Percentiles rank a stretch among this genome's conserved stretches.
phyloP scores from a whole-genome alignment of 1,140 invertebrate genomes.

The Hypothenemus hampei region DNA sequence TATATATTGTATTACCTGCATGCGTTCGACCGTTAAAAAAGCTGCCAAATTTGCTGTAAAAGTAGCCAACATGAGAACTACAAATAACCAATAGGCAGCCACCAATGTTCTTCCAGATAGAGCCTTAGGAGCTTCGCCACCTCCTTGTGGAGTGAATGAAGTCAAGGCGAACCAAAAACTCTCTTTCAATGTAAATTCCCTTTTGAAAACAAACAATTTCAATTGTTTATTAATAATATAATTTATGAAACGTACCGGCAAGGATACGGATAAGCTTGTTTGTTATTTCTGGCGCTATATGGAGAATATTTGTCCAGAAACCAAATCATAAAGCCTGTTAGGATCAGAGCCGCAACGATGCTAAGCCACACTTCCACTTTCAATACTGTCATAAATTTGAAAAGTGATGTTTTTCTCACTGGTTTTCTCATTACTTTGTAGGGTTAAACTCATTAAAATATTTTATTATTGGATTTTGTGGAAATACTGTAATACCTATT shows the following conservation, averaged over 20 bases:
- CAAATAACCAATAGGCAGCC: constrained; percentile 90
- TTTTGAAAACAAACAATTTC: constrained; percentile 40
- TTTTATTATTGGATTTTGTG: neutral
- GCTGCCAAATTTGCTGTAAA: constrained; percentile 97
- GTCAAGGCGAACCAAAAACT: constrained; percentile 93
- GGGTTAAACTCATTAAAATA: neutral
- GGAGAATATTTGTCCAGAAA: constrained; percentile 84
- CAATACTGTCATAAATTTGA: constrained; percentile 90
- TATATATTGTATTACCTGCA: constrained; percentile 62
- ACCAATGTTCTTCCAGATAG: constrained; percentile 78
- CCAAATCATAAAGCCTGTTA: constrained; percentile 84
- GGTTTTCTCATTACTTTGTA: constrained; percentile 74
- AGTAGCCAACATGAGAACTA: constrained; percentile 87
- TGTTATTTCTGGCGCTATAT: constrained; percentile 81
- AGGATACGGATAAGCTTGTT: constrained; percentile 72
- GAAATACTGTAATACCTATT: constrained; percentile 55
- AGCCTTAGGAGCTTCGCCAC: constrained; percentile 80
- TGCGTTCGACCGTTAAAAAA: constrained; percentile 92
- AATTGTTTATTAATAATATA: neutral
- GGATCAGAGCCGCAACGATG: constrained; percentile 74
- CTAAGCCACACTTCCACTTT: constrained; percentile 83
- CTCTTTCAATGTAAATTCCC: constrained; percentile 81
- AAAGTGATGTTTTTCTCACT: constrained; percentile 73
- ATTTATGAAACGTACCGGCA: constrained; percentile 57
- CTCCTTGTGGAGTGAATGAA: constrained; percentile 87